A percentile compares a stretch with the other conserved stretches of the same genome.
These are phyloP conservation scores for Helogale parvula DNA, from an alignment of 2,113 vertebrate species.

Conservation along the genomic window DNA sequence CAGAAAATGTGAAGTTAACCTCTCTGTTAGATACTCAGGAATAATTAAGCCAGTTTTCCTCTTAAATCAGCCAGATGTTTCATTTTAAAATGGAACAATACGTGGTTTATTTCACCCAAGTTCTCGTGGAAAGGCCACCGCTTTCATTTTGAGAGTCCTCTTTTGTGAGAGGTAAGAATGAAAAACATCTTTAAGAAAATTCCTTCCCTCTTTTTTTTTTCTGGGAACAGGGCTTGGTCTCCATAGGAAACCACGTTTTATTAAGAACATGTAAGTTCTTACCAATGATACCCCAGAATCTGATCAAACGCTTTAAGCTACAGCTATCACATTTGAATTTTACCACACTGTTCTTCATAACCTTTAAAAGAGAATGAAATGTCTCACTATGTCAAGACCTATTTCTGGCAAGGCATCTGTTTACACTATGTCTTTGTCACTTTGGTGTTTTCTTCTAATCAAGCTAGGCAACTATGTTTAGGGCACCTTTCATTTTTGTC, in stretches of 20 bases:
- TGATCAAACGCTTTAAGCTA: neutral
- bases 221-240: conserved; percentile 23
- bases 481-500: conserved; percentile 73
- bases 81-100: conserved; percentile 71
- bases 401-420: conserved; percentile 6
- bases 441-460: conserved; percentile 68
- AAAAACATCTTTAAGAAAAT: conserved; percentile 72
- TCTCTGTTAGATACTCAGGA: conserved; percentile 66
- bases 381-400: neutral
- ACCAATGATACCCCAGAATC: neutral
- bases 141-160: conserved; percentile 66
- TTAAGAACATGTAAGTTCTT: conserved; percentile 61
- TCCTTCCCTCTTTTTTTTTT: neutral
- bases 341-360: conserved; percentile 2
- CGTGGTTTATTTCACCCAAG: conserved; percentile 64
- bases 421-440: conserved; percentile 58
- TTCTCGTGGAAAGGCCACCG: conserved; percentile 54
- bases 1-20: conserved; percentile 73
- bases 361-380: conserved; percentile 29
- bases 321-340: neutral
- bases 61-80: conserved; percentile 73
- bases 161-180: conserved; percentile 72
- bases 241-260: conserved; percentile 57
- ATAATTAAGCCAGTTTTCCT: conserved; percentile 62
- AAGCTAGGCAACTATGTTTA: conserved; percentile 54